Conservation (phyloP, 2,113 vertebrate species). For the Sturnira hondurensis region DNA sequence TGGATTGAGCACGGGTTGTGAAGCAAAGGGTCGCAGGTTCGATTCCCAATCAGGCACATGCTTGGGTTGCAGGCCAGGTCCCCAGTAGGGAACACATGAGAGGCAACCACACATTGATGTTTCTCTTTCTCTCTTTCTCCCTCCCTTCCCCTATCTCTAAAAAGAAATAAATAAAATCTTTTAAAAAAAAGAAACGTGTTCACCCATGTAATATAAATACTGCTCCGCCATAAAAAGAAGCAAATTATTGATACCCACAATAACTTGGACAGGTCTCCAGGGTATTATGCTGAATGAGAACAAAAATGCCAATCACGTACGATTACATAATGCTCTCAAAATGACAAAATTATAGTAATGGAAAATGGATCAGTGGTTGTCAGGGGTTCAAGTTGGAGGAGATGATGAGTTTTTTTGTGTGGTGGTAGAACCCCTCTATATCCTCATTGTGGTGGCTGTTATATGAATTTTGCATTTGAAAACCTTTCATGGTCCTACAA, state of each 20-base stretch:
- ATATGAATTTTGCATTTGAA: background rate
- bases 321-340: background rate
- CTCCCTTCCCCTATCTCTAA: no score
- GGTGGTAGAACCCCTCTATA: background rate
- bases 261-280: background rate
- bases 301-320: background rate
- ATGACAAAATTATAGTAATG: background rate
- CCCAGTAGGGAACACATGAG: no score
- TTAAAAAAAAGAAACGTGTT: slow-evolving; percentile 9
- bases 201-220: background rate
- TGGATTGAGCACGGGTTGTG: no score
- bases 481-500: background rate
- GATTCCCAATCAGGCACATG: no score
- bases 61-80: no score
- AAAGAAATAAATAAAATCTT: no score
- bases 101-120: no score
- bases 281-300: background rate
- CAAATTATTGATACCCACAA: background rate
- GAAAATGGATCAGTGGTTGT: background rate
- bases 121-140: no score
- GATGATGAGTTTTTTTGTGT: background rate
- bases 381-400: background rate
- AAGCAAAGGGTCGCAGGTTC: no score
- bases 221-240: slow-evolving; percentile 2
- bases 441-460: background rate